phyloP scores from a whole-genome alignment of 2,888 invertebrate genomes.

The Eulithis prunata region DNA sequence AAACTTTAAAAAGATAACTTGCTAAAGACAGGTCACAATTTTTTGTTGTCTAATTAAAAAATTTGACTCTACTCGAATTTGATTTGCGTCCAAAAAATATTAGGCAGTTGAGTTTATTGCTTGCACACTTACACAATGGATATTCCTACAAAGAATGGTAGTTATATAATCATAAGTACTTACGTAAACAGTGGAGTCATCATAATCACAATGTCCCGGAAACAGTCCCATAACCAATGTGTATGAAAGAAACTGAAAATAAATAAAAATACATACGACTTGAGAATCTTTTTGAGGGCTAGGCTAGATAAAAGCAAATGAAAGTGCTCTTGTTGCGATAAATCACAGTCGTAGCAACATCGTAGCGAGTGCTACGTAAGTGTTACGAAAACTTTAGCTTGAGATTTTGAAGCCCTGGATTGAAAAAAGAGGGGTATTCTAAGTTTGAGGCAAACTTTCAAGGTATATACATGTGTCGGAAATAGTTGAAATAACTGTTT shows the following conservation, averaged over 20 bases:
- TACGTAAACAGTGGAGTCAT: constrained; percentile 49
- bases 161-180: constrained; percentile 34
- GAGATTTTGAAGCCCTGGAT: neutral
- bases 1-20: neutral
- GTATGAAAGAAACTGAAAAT: constrained; percentile 52
- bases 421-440: too few species aligned
- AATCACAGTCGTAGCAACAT: neutral
- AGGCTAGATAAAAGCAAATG: neutral
- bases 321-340: too few species aligned
- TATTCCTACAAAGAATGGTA: neutral
- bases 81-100: too few species aligned
- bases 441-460: too few species aligned
- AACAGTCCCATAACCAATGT: constrained; percentile 53
- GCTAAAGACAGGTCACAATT: too few species aligned
- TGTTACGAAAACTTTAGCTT: constrained; percentile 1
- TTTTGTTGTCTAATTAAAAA: too few species aligned
- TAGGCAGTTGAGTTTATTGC: too few species aligned
- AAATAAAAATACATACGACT: constrained; percentile 5
- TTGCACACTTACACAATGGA: too few species aligned
- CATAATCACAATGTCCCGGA: constrained; percentile 53
- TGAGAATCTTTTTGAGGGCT: neutral
- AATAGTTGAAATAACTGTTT: neutral
- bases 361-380: constrained; percentile 15
- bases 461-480: too few species aligned
- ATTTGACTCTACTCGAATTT: too few species aligned